Base-by-base conservation (phyloP, 2,888 invertebrate species). In the Heteromurus nitidus region DNA sequence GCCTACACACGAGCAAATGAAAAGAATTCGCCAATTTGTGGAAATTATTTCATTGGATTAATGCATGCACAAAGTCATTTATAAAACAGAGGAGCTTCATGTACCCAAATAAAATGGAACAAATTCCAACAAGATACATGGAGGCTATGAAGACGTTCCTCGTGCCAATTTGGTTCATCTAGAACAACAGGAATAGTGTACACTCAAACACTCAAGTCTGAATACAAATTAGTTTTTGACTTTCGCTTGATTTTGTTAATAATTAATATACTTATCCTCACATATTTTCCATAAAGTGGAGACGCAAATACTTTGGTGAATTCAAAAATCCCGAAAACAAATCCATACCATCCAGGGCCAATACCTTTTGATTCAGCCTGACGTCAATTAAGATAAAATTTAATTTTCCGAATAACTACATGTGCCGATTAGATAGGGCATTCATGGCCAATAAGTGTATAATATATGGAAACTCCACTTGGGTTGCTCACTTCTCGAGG, bases 321-420 rank as follows among this genome's bases (percentile, higher is more conserved):
- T 88, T 96, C 95, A 89, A 95, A 96, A 50, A 95, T 91, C 0
- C 96, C 96, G 88, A 96, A 96, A 0, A 96, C 95, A 85, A 96
- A 91, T 0, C 96, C 96, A 88, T 95, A 95, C 88, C 95, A 94
- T 13, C 95, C 93, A 0, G 95, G 93, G 22, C 93, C 91, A 28
- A 95, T 94, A 7, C 94, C 93, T 90, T 95, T 96, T 82, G 91
- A 91, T 88, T 94, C 94, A 16, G 96, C 96, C 95, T 95, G 90
- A 91, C 90, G 18, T 31, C 47, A 11, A 24, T n/a, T n/a, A n/a
- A n/a, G n/a, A n/a, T n/a, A 58, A 72, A 30, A 16, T 7, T 47
- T 1, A 87, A 24, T 50, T n/a, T 13, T n/a, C n/a, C n/a, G n/a
- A n/a, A n/a, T n/a, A n/a, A n/a, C n/a, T n/a, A n/a, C n/a, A n/a